Conservation (phyloP, 2,113 vertebrate genomes). For the Leptobrachium ailaonicum region DNA sequence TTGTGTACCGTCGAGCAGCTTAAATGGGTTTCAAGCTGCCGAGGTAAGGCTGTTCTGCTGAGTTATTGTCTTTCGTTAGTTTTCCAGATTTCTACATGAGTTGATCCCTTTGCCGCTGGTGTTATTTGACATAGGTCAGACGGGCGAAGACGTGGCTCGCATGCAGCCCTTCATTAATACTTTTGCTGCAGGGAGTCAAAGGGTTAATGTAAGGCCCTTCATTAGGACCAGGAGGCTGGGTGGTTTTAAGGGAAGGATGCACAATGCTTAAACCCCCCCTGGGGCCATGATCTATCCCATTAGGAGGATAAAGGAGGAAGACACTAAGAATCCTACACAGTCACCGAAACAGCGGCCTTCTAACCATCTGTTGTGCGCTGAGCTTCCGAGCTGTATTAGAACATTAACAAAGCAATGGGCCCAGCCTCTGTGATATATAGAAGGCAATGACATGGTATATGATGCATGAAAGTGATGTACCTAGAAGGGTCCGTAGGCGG, state of each 20-base stretch:
- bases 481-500: no score
- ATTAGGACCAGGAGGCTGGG: constrained; percentile 24
- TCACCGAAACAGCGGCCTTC: constrained; percentile 43
- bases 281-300: constrained; percentile 43
- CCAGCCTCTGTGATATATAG: no score
- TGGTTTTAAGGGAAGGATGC: constrained; percentile 12
- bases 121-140: background rate
- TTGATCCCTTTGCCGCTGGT: constrained; percentile 6
- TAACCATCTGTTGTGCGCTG: constrained; percentile 55
- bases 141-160: background rate
- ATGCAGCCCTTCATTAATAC: constrained; percentile 2
- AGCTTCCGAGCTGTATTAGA: constrained; percentile 49
- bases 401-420: constrained; percentile 50
- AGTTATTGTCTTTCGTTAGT: background rate
- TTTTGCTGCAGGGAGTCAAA: background rate
- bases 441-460: no score
- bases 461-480: no score
- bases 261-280: constrained; percentile 24
- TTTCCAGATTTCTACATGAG: background rate
- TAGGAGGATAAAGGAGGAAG: constrained; percentile 26
- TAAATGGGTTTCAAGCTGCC: background rate
- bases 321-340: constrained; percentile 44
- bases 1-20: background rate
- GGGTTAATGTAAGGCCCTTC: constrained; percentile 23
- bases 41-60: background rate